Conservation (phyloP, 2,888 invertebrate genomes). For the Mantis religiosa region DNA sequence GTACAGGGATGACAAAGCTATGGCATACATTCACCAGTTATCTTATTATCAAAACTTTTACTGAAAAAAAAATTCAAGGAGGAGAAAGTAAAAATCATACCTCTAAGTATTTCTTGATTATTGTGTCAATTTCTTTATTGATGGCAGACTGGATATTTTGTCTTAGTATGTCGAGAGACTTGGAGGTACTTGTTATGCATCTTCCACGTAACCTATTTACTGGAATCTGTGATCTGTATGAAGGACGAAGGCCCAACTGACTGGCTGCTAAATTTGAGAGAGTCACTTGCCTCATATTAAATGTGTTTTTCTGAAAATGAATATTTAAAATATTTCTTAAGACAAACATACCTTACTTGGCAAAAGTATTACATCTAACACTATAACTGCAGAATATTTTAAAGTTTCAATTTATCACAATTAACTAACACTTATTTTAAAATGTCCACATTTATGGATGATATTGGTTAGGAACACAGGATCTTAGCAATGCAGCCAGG, state of each 20-base stretch:
- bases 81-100: conserved; percentile 43
- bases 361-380: no score
- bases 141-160: conserved; percentile 73
- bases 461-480: no score
- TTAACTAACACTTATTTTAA: no score
- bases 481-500: no score
- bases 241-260: conserved; percentile 24
- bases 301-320: conserved; percentile 50
- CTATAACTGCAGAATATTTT: no score
- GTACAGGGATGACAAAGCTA: no score
- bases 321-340: not conserved
- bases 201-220: conserved; percentile 44
- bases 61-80: no score
- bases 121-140: conserved; percentile 72
- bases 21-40: no score
- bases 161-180: conserved; percentile 68
- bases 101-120: conserved; percentile 73
- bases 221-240: conserved; percentile 39
- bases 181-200: conserved; percentile 60
- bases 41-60: no score
- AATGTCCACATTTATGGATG: no score
- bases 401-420: no score
- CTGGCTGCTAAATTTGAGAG: conserved; percentile 62
- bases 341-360: no score
- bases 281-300: conserved; percentile 66